Conservation (phyloP, 2,888 invertebrate genomes). For the Cenopis cana region DNA sequence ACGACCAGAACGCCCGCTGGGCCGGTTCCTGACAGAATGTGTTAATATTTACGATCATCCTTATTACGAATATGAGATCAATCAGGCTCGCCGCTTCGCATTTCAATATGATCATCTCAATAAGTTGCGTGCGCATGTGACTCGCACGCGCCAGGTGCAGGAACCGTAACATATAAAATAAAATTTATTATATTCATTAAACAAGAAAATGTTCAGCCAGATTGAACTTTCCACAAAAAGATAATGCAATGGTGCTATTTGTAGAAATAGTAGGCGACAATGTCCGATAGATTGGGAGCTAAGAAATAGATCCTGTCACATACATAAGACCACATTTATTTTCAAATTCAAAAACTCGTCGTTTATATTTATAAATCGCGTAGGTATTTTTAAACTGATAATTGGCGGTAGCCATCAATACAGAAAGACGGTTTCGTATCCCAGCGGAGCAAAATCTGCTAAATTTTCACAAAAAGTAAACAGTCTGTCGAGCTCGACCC, state of each 20-base stretch:
- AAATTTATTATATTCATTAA: too few species aligned
- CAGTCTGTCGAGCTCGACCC: slow-evolving; percentile 61
- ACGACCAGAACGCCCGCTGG: too few species aligned
- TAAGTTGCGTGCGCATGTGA: too few species aligned
- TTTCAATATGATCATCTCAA: too few species aligned
- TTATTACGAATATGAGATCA: too few species aligned
- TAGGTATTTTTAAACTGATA: slow-evolving; percentile 18
- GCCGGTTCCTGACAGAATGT: too few species aligned
- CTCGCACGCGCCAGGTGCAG: too few species aligned
- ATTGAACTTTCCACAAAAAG: too few species aligned
- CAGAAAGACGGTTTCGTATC: slow-evolving; percentile 30
- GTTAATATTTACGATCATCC: too few species aligned
- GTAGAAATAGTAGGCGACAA: neutral
- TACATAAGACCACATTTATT: neutral
- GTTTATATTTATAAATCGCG: neutral
- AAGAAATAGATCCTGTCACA: neutral
- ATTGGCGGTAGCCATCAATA: slow-evolving; percentile 14
- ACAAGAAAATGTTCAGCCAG: too few species aligned
- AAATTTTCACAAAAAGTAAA: slow-evolving; percentile 67
- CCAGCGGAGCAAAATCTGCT: slow-evolving; percentile 51
- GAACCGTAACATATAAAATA: too few species aligned
- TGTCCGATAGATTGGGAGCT: neutral
- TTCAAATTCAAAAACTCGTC: neutral
- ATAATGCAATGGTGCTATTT: neutral
- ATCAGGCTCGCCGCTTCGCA: too few species aligned